A percentile compares a stretch with the other conserved stretches of the same genome.
Evolutionary conservation across 2,113 vertebrate species (phyloP).

Genomic region (Rhabdornis inornatus): DNA sequence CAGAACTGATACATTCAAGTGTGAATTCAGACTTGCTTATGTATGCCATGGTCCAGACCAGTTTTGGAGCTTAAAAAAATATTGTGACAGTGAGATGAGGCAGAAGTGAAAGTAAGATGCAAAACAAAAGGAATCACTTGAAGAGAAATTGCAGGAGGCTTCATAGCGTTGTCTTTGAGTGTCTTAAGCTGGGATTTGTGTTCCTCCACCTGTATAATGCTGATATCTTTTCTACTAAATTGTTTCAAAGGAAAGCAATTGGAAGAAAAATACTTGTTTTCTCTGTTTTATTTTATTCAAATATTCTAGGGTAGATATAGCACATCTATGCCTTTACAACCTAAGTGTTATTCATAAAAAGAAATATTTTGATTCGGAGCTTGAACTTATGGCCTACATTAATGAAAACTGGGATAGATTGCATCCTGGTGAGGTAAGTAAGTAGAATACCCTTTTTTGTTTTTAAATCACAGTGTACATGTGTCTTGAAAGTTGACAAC

Average conservation of each 20-base stretch:
- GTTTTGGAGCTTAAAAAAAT: not conserved
- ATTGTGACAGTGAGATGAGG: not conserved
- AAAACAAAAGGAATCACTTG: not conserved
- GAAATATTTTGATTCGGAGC: slow-evolving; percentile 98
- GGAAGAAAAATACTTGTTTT: not conserved
- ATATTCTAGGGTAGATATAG: slow-evolving; percentile 90
- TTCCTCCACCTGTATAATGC: not conserved
- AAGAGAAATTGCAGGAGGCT: not conserved
- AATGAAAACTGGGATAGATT: slow-evolving; percentile 97
- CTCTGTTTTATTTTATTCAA: slow-evolving; percentile 17
- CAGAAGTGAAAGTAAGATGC: not conserved
- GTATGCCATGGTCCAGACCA: not conserved
- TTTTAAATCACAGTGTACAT: not conserved
- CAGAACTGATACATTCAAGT: not conserved
- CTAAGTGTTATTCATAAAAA: slow-evolving; percentile 98
- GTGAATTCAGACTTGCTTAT: not conserved
- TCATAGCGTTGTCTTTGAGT: not conserved
- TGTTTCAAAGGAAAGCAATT: not conserved
- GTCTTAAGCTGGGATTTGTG: not conserved
- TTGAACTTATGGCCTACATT: slow-evolving; percentile 95
- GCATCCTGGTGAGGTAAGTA: slow-evolving; percentile 89
- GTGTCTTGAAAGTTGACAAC: not conserved
- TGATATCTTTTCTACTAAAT: not conserved
- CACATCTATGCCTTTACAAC: slow-evolving; percentile 97
- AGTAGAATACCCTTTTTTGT: not conserved